phyloP scores from a whole-genome alignment of 1,140 invertebrate species.

The Drosophila rhopaloa region DNA sequence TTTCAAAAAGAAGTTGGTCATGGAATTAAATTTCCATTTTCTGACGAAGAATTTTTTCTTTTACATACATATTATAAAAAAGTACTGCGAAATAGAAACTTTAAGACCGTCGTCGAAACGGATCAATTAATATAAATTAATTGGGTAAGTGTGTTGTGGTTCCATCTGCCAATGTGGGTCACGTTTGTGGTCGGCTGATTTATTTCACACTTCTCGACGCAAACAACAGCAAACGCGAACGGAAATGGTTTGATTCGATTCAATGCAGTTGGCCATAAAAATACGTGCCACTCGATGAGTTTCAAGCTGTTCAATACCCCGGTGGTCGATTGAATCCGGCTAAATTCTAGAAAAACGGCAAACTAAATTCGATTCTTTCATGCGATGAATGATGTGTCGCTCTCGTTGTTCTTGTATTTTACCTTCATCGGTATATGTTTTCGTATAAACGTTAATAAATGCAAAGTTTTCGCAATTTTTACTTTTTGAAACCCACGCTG shows the following conservation, averaged over 20 bases:
- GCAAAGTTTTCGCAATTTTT: too few species aligned
- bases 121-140: too few species aligned
- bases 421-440: too few species aligned
- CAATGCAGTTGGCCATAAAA: slow-evolving; percentile 25
- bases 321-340: slow-evolving; percentile 5
- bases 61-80: too few species aligned
- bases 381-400: slow-evolving; percentile 9
- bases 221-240: background rate
- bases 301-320: slow-evolving; percentile 3
- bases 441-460: too few species aligned
- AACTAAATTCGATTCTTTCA: slow-evolving; percentile 29
- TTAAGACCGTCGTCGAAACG: too few species aligned
- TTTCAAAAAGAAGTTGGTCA: too few species aligned
- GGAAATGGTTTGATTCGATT: slow-evolving; percentile 1
- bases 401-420: background rate
- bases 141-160: background rate
- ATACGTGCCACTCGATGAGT: slow-evolving; percentile 54
- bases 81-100: too few species aligned
- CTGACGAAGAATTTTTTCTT: too few species aligned
- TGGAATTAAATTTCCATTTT: too few species aligned
- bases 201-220: background rate
- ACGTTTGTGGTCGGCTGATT: slow-evolving; percentile 1
- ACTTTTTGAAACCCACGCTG: too few species aligned
- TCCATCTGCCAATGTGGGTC: background rate
- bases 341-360: slow-evolving; percentile 11